phyloP scores from a whole-genome alignment of 2,888 invertebrate species.

The Drosophila paramelanica region DNA sequence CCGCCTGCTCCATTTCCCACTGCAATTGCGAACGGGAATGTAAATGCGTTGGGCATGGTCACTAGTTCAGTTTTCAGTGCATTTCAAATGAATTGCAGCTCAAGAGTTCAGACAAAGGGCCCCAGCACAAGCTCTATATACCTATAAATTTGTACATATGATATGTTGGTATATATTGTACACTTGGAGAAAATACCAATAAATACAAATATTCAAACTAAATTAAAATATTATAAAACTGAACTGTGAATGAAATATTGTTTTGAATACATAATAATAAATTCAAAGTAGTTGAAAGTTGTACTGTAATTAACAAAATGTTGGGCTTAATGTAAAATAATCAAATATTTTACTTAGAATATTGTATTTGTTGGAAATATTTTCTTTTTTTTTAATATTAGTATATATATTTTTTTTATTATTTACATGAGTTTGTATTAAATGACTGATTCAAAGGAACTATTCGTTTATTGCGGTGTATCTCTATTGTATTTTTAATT shows the following conservation, averaged over 20 bases:
- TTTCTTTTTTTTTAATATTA: background rate
- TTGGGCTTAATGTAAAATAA: too few relatives aligned
- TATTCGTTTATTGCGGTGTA: background rate
- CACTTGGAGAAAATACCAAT: background rate
- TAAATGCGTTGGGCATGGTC: slow-evolving; percentile 21
- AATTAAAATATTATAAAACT: too few relatives aligned
- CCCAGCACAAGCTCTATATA: slow-evolving; percentile 3
- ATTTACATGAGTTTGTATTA: background rate
- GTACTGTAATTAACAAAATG: too few relatives aligned
- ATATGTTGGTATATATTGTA: background rate
- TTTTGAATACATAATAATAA: too few relatives aligned
- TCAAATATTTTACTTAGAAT: too few relatives aligned
- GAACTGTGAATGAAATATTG: background rate
- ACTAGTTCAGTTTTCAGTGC: slow-evolving; percentile 30
- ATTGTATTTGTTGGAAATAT: too few relatives aligned
- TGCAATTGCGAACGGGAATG: background rate
- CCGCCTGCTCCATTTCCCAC: slow-evolving; percentile 22
- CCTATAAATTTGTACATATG: background rate
- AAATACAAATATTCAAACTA: background rate
- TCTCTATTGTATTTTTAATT: slow-evolving; percentile 18
- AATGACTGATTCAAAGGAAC: too few relatives aligned
- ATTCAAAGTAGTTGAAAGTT: too few relatives aligned
- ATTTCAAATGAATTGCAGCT: slow-evolving; percentile 41
- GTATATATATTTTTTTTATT: background rate
- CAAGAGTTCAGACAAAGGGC: slow-evolving; percentile 9